These are phyloP conservation scores for Calidris pygmaea DNA, from an alignment of 2,113 vertebrate genomes.

Conservation along the genomic window DNA sequence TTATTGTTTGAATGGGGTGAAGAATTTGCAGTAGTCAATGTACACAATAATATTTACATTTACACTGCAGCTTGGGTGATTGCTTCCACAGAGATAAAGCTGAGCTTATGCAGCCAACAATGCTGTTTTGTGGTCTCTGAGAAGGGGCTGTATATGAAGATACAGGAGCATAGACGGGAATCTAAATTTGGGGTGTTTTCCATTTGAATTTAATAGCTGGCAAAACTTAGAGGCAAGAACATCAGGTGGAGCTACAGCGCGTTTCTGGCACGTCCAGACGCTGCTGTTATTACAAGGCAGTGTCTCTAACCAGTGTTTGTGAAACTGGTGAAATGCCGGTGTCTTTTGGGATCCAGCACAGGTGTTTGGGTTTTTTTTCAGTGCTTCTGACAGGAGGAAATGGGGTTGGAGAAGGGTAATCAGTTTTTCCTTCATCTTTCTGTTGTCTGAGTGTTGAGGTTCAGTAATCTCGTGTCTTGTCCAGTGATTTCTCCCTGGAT, in stretches of 20 bases:
- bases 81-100: not conserved
- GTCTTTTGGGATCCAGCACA: not conserved
- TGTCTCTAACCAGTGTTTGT: accelerated
- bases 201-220: not conserved
- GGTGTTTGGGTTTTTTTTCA: too few species aligned
- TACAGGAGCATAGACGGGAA: not conserved
- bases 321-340: not conserved
- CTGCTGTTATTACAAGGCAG: not conserved
- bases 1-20: not conserved
- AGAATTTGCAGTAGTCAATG: not conserved
- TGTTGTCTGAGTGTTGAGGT: not conserved
- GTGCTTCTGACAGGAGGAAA: not conserved
- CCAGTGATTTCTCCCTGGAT: not conserved
- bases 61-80: not conserved
- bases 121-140: not conserved
- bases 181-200: not conserved
- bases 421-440: not conserved
- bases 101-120: not conserved
- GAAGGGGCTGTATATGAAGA: not conserved
- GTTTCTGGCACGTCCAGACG: accelerated
- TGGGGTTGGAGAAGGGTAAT: not conserved
- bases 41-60: not conserved
- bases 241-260: accelerated
- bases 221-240: not conserved
- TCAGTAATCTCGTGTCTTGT: not conserved